phyloP scores from a whole-genome alignment of 2,888 invertebrate genomes.

The Osmoderma eremita region DNA sequence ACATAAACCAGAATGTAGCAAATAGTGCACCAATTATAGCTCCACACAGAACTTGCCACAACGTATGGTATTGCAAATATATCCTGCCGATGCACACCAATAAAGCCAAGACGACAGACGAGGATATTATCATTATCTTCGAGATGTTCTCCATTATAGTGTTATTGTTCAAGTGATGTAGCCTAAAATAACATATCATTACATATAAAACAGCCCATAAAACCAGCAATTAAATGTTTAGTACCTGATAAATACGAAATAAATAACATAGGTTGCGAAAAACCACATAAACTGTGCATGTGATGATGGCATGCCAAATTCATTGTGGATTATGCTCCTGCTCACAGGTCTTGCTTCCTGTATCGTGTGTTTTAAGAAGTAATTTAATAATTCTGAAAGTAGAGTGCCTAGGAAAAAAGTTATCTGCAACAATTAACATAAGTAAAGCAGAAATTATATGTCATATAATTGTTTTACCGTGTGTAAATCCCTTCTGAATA shows the following conservation, averaged over 20 bases:
- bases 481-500: slow-evolving; percentile 90
- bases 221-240: not conserved
- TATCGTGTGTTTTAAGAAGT: slow-evolving; percentile 82
- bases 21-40: slow-evolving; percentile 77
- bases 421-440: slow-evolving; percentile 71
- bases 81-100: slow-evolving; percentile 78
- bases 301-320: slow-evolving; percentile 92
- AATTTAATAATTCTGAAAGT: slow-evolving; percentile 82
- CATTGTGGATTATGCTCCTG: slow-evolving; percentile 74
- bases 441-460: slow-evolving; percentile 19
- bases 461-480: slow-evolving; percentile 72
- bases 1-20: slow-evolving; percentile 83
- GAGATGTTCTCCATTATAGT: slow-evolving; percentile 80
- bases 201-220: slow-evolving; percentile 26
- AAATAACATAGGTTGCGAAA: slow-evolving; percentile 83
- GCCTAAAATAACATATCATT: slow-evolving; percentile 66
- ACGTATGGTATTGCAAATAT: slow-evolving; percentile 88
- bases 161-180: slow-evolving; percentile 85
- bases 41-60: slow-evolving; percentile 84
- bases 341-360: slow-evolving; percentile 82
- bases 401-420: slow-evolving; percentile 83
- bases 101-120: slow-evolving; percentile 69
- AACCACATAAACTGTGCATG: slow-evolving; percentile 95
- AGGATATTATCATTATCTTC: slow-evolving; percentile 73
- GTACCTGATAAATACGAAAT: slow-evolving; percentile 89